A percentile compares a stretch with the other conserved stretches of the same genome.
These are phyloP conservation scores for Proisotoma minuta DNA, from an alignment of 2,888 invertebrate species.

Conservation along the genomic window DNA sequence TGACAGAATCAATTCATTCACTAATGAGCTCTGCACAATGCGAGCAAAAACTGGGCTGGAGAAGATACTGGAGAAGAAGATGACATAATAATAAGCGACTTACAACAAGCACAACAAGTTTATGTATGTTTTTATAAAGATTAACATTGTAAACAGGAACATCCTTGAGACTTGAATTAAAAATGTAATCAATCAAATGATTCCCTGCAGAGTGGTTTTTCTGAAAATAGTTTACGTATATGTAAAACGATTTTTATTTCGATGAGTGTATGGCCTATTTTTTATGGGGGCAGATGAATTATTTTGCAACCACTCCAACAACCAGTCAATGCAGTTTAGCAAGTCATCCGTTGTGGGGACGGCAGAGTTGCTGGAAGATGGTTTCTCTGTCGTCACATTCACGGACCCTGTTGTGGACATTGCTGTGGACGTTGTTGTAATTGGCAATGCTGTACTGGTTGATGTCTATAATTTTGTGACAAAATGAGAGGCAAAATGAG, in stretches of 20 bases:
- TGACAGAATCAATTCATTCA: too few relatives aligned
- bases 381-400: not conserved
- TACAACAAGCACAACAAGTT: too few relatives aligned
- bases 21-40: too few relatives aligned
- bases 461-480: not conserved
- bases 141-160: too few relatives aligned
- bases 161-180: too few relatives aligned
- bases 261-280: not conserved
- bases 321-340: conserved; percentile 12
- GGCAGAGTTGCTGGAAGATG: not conserved
- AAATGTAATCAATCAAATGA: too few relatives aligned
- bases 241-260: not conserved
- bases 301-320: conserved; percentile 8
- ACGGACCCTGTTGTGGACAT: not conserved
- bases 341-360: not conserved
- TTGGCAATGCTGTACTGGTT: not conserved
- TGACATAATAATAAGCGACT: not conserved
- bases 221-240: too few relatives aligned
- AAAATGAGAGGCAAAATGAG: not conserved
- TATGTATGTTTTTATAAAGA: too few relatives aligned
- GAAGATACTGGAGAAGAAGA: not conserved
- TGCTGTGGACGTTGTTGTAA: not conserved
- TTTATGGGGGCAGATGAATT: not conserved
- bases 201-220: too few relatives aligned
- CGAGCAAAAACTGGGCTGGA: too few relatives aligned